Conservation (phyloP, 2,113 vertebrate species). For the Lathamus discolor region DNA sequence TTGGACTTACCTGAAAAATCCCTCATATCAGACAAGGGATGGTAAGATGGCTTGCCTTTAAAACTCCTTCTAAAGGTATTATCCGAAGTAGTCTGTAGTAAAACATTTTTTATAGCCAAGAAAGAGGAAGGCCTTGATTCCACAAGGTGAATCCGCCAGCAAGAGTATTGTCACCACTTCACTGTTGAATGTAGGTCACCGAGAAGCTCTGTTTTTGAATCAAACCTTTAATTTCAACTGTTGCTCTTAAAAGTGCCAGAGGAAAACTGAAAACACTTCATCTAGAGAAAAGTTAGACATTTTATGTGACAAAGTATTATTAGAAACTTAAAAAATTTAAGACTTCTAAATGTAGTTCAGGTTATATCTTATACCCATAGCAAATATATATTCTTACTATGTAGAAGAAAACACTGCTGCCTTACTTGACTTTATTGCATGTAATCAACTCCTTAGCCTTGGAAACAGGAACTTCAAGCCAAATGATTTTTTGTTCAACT, state of each 20-base stretch:
- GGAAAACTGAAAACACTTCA: background rate
- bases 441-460: background rate
- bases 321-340: background rate
- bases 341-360: background rate
- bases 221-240: background rate
- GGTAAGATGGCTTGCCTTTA: background rate
- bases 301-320: background rate
- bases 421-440: background rate
- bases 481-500: constrained; percentile 12
- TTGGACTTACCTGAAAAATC: background rate
- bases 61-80: background rate
- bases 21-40: background rate
- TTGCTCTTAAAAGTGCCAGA: background rate
- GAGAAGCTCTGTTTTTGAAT: background rate
- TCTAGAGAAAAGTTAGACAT: background rate
- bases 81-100: background rate
- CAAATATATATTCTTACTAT: background rate
- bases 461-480: background rate
- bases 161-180: background rate
- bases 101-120: background rate
- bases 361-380: background rate
- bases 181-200: background rate
- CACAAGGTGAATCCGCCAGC: background rate
- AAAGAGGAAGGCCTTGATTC: background rate
- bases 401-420: background rate